Conservation (phyloP, 2,888 invertebrate genomes). For the Lycocerus yunnanus region DNA sequence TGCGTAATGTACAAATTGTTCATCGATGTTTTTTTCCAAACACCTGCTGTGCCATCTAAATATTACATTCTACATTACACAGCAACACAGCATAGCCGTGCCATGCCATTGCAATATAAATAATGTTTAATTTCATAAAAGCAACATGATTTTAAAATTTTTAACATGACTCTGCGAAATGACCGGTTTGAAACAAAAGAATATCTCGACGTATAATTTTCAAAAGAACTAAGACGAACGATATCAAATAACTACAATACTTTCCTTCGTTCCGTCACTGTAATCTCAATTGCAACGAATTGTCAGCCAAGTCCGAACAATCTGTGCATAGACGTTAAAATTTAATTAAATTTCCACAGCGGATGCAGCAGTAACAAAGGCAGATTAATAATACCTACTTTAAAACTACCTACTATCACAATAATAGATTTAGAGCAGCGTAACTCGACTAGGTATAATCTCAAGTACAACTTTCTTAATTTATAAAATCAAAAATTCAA, state of each 20-base stretch:
- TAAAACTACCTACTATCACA: constrained; percentile 6
- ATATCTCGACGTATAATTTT: constrained; percentile 12
- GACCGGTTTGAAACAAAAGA: constrained; percentile 22
- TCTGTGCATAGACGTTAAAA: constrained; percentile 8
- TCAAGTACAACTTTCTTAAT: not conserved
- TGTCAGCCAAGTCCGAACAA: constrained; percentile 6
- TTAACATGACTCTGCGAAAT: constrained; percentile 10
- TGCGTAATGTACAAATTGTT: constrained; percentile 6
- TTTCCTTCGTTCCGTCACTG: constrained; percentile 11
- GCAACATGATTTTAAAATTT: constrained; percentile 20
- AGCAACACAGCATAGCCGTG: not conserved
- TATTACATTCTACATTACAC: constrained; percentile 6
- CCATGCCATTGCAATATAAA: constrained; percentile 4
- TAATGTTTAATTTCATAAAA: constrained; percentile 14
- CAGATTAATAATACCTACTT: constrained; percentile 6
- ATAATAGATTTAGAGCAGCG: not conserved
- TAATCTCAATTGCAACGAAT: constrained; percentile 18
- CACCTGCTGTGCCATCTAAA: constrained; percentile 12
- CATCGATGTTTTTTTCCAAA: not conserved
- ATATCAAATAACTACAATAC: constrained; percentile 20
- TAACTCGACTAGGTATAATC: not conserved
- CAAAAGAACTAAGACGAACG: constrained; percentile 14
- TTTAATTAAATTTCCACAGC: constrained; percentile 19
- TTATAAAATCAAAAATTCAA: not conserved
- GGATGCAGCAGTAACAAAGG: constrained; percentile 4